Conservation (phyloP, 2,113 vertebrate species). For the Plecturocebus donacophilus region DNA sequence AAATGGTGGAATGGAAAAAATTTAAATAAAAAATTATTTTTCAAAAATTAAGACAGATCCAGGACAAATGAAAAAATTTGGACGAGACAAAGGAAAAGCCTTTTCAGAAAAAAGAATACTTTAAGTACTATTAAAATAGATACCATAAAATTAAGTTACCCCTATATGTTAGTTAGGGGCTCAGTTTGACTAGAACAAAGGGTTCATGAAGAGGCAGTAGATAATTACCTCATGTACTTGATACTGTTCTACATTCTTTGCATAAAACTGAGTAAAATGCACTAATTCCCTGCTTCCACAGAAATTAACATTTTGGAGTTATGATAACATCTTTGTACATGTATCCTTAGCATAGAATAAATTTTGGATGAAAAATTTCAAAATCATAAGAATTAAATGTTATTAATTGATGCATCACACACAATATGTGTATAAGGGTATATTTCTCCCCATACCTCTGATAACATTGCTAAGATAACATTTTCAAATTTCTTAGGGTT, state of each 20-base stretch:
- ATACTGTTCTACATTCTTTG: not conserved
- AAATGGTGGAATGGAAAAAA: not conserved
- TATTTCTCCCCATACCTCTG: not conserved
- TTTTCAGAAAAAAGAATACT: not conserved
- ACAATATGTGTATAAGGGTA: not conserved
- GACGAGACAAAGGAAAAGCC: not conserved
- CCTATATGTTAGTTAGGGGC: not conserved
- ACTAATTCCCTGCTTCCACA: not conserved
- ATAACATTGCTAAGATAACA: not conserved
- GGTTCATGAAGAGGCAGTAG: not conserved
- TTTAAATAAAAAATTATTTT: not conserved
- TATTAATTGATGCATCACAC: not conserved
- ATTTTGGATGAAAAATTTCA: not conserved
- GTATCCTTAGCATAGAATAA: not conserved
- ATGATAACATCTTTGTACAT: not conserved
- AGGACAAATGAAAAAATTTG: not conserved
- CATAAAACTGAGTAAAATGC: not conserved
- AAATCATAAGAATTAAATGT: not conserved
- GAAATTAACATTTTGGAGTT: not conserved
- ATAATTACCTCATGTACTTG: not conserved
- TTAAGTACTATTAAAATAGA: conserved; percentile 4
- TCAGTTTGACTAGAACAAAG: not conserved
- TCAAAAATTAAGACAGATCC: not conserved
- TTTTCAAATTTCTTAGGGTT: not conserved
- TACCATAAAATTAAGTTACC: not conserved